phyloP scores from a whole-genome alignment of 2,113 vertebrate species.

The Antennarius striatus region DNA sequence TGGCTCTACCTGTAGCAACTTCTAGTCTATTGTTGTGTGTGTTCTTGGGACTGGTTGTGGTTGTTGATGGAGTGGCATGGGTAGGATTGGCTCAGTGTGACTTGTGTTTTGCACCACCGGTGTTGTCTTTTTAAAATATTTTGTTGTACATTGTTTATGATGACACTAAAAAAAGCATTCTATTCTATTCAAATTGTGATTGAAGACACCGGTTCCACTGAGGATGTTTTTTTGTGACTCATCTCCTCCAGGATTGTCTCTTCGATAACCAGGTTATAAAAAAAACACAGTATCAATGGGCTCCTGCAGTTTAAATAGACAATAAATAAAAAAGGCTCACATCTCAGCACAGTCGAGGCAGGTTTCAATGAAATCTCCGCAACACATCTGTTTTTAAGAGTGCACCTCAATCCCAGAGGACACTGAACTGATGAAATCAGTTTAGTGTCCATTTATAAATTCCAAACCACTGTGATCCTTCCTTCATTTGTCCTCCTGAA shows the following conservation, averaged over 20 bases:
- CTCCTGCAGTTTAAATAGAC: not conserved
- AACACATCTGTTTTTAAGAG: slow-evolving; percentile 43
- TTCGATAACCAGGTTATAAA: too few relatives aligned
- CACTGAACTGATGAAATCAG: slow-evolving; percentile 51
- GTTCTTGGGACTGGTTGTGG: too few relatives aligned
- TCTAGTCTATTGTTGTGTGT: too few relatives aligned
- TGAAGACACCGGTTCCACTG: too few relatives aligned
- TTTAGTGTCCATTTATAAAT: slow-evolving; percentile 35
- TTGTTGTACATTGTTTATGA: too few relatives aligned
- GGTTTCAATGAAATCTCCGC: slow-evolving; percentile 18
- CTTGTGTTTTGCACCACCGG: too few relatives aligned
- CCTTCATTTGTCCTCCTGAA: slow-evolving; percentile 38
- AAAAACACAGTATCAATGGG: not conserved
- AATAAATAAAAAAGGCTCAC: not conserved
- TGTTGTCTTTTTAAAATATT: too few relatives aligned
- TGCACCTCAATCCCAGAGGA: slow-evolving; percentile 30
- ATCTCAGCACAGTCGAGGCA: not conserved
- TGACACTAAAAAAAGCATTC: too few relatives aligned
- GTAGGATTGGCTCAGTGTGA: too few relatives aligned
- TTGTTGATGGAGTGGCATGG: too few relatives aligned
- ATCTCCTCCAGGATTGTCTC: not conserved
- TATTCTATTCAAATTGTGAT: too few relatives aligned
- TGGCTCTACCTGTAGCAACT: too few relatives aligned
- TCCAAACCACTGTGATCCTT: slow-evolving; percentile 13
- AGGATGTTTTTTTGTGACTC: not conserved